phyloP scores from a whole-genome alignment of 2,113 vertebrate genomes.

The Aplodontia rufa region DNA sequence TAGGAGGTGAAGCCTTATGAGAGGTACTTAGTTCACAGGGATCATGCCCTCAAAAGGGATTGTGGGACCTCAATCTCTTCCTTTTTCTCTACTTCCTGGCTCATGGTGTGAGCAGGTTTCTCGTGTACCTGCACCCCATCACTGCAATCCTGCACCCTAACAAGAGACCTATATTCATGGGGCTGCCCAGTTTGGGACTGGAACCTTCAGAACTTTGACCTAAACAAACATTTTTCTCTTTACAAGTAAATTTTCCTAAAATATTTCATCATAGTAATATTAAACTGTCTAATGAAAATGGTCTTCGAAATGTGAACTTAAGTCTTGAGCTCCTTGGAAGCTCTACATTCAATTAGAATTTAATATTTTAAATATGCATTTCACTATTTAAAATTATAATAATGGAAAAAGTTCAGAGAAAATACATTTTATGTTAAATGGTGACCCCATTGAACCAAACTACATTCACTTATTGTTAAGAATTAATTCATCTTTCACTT shows the following conservation, averaged over 20 bases:
- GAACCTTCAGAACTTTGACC: background rate
- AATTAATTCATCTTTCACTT: background rate
- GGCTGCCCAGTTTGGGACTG: background rate
- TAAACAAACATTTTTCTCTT: background rate
- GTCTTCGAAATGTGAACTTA: conserved; percentile 11
- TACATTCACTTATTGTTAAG: background rate
- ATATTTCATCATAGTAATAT: background rate
- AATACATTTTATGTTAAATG: background rate
- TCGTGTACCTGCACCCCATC: no score
- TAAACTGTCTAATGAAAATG: background rate
- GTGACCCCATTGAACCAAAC: background rate
- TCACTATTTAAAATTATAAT: background rate
- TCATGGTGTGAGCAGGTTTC: background rate
- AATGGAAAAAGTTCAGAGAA: background rate
- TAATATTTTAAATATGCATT: background rate
- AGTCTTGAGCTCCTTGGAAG: background rate
- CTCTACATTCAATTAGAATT: background rate
- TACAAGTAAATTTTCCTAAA: background rate
- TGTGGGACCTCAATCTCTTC: background rate
- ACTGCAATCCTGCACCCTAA: background rate
- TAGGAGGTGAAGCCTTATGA: no score
- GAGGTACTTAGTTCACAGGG: background rate
- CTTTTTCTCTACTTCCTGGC: background rate
- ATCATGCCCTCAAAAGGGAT: background rate
- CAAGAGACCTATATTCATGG: no score